Conservation (phyloP, 2,113 vertebrate species). For the Hemichromis elongatus region DNA sequence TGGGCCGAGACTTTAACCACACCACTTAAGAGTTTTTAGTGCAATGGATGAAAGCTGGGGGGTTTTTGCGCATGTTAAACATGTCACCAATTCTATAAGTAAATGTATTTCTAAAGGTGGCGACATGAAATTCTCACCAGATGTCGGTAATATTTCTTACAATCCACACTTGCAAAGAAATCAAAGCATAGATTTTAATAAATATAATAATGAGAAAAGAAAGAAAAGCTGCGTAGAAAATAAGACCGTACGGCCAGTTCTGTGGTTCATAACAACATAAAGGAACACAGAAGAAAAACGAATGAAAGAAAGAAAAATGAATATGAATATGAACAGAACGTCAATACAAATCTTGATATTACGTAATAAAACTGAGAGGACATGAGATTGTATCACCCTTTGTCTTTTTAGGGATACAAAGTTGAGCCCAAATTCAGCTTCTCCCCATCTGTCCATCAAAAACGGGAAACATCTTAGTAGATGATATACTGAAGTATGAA, state of each 20-base stretch:
- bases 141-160: neutral
- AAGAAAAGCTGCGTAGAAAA: neutral
- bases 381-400: fast-evolving
- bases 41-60: fast-evolving
- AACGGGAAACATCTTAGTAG: neutral
- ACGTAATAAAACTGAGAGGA: fast-evolving
- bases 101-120: neutral
- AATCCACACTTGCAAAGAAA: neutral
- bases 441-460: neutral
- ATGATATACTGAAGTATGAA: neutral
- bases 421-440: neutral
- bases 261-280: neutral
- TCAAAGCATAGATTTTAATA: neutral
- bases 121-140: neutral
- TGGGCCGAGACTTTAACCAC: neutral
- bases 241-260: neutral
- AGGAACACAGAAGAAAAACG: no score
- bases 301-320: no score
- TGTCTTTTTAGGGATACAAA: no score
- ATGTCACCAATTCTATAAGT: neutral
- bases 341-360: fast-evolving
- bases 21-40: neutral
- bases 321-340: fast-evolving
- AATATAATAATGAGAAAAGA: neutral
- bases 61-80: neutral